Evolutionary conservation across 1,140 invertebrate genomes (phyloP), one percentile per base, ranked within the genome.

Genomic region (Tribolium castaneum): DNA sequence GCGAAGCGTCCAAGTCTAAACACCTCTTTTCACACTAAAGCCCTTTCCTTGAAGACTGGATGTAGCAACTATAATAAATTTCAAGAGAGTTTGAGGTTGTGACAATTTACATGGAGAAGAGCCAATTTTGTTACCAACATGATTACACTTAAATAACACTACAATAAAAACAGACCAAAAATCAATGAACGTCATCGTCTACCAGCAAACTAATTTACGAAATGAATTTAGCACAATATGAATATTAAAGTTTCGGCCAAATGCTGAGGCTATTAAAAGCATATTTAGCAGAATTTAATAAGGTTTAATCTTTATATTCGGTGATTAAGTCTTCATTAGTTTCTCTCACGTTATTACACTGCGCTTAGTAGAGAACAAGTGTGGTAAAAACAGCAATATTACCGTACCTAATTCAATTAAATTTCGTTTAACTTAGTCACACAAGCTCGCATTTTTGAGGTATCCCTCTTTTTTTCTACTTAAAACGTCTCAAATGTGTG

Each of bases 241-340:
- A 39, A 66, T 66, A 66, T 66, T 66, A 66, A 66, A 66, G 30
- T 30, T 39, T 39, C 12, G 34, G n/a, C 75, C 75, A 76, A 62
- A 76, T 76, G 75, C 50, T 70, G 12, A 34, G n/a, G 62, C 75
- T 70, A 70, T 76, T 76, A 70, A 70, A 76, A 70, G 30, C 30
- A 76, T 70, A 76, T 76, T 52, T 76, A 51, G 62, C 50, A 35
- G 50, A 70, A 70, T 54, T 70, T 70, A 76, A 76, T 70, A 51
- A 70, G 45, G 62, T 51, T 76, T 51, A 76, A 76, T 73, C 71
- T 73, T 73, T 52, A 51, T 34, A 73, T 73, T 73, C 71, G 22
- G 52, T 54, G 52, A 62, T 59, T 51, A 66, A 66, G 74, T 6
- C 54, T 45, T 76, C 74, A 62, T 76, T 76, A 76, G 56, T 76